These are phyloP conservation scores for Tauraco hartlaubi DNA, from an alignment of 2,797 vertebrate species.

Conservation along the genomic window DNA sequence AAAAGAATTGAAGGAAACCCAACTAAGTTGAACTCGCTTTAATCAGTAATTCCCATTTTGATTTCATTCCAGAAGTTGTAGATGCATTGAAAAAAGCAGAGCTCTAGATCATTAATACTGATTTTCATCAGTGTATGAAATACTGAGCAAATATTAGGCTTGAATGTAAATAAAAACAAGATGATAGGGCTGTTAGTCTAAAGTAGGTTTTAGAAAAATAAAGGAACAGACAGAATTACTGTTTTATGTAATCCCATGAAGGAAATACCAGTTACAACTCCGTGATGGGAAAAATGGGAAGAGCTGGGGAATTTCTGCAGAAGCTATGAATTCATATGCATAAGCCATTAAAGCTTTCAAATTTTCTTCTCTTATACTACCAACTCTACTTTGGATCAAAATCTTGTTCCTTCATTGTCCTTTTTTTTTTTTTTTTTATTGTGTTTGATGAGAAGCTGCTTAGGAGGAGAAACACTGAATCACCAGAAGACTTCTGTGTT, in stretches of 20 bases:
- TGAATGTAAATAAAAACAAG: not conserved
- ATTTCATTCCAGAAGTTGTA: not conserved
- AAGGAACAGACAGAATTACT: not conserved
- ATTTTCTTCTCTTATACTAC: not conserved
- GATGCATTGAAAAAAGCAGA: not conserved
- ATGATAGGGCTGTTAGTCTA: not conserved
- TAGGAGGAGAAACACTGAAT: not conserved
- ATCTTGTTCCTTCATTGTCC: not conserved
- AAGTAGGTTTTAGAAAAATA: not conserved
- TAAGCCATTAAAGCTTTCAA: not conserved
- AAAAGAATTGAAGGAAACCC: not conserved
- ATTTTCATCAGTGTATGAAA: not conserved
- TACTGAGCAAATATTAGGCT: not conserved
- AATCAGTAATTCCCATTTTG: not conserved
- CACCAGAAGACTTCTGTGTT: not conserved
- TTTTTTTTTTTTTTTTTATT: too few species aligned
- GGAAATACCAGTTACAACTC: not conserved
- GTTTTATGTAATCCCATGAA: not conserved
- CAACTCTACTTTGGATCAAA: not conserved
- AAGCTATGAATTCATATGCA: not conserved
- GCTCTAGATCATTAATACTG: not conserved
- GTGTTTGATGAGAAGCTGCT: not conserved
- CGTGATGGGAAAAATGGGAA: not conserved
- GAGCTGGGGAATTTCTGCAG: not conserved
- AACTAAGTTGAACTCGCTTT: not conserved